A percentile compares a stretch with the other conserved stretches of the same genome.
Conservation (phyloP, 2,113 vertebrate species). For the Alouatta palliata region DNA sequence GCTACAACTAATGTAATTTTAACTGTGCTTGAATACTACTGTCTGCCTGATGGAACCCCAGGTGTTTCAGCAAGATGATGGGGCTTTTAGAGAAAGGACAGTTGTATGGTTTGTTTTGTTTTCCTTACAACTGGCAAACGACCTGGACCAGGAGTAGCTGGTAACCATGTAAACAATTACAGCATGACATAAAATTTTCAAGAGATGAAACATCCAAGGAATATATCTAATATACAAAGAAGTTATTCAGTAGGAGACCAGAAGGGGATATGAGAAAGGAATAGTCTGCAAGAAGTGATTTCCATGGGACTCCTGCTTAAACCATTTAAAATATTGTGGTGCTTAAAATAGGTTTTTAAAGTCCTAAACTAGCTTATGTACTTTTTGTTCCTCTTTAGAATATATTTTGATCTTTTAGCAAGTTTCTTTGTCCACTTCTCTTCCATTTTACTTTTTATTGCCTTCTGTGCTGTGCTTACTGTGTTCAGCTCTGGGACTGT, state of each 20-base stretch:
- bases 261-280: neutral
- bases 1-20: neutral
- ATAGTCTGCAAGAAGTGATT: neutral
- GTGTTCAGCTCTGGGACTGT: neutral
- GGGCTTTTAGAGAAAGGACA: neutral
- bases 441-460: conserved; percentile 6
- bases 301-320: neutral
- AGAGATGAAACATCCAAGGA: neutral
- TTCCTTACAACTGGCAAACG: neutral
- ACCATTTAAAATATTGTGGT: neutral
- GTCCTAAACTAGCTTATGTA: neutral
- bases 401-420: neutral
- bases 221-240: neutral
- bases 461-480: neutral
- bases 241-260: neutral
- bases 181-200: neutral
- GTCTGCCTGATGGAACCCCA: neutral
- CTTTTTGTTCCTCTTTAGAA: neutral
- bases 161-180: neutral
- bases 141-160: neutral
- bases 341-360: conserved; percentile 43
- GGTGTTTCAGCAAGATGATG: neutral
- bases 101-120: neutral
- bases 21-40: neutral
- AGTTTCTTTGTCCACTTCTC: neutral